Evolutionary conservation across 2,113 vertebrate species (phyloP), one percentile per base, ranked within the genome.

Genomic region (Morone chrysops): DNA sequence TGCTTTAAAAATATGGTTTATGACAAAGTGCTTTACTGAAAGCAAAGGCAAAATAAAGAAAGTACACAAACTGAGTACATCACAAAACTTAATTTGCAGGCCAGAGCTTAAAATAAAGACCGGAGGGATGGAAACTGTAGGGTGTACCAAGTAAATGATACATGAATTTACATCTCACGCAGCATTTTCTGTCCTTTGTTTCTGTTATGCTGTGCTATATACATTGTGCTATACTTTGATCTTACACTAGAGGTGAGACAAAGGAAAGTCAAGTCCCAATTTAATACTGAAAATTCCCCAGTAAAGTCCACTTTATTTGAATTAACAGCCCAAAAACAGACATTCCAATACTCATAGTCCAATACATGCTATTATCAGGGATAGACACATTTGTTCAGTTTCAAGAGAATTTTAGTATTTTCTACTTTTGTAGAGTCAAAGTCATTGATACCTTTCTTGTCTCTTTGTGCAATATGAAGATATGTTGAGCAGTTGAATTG

Each of bases 1-100:
- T 71, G 45, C 36, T 51, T 72, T 65, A 66, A 59, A 53, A n/a
- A 79, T 69, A 31, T 54, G 38, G 9, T 41, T 74, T 16, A 45
- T 54, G 9, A 45, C 36, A 60, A 56, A 67, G 45, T 47, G 57
- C 20, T 89, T 76, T 61, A 60, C 45, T 0, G 47, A 68, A 48
- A 31, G n/a, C 14, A 81, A 76, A 70, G 11, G 41, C 36, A 36
- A 73, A 77, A 61, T 61, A 51, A 67, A 0, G 18, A 36, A 18
- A 20, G 54, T 51, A 20, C 59, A 63, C 51, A 16, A 70, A 31
- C 67, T 69, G 54, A 59, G 8, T 0, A 47, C 40, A 57, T 60
- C 36, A 74, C 25, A 75, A 47, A 67, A 18, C 41, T 71, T 45
- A 0, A 54, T 17, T 43, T 53, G 20, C 17, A 59, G 16, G 41